Evolutionary conservation across 2,888 invertebrate genomes (phyloP).

Genomic region (Nowickia ferox): DNA sequence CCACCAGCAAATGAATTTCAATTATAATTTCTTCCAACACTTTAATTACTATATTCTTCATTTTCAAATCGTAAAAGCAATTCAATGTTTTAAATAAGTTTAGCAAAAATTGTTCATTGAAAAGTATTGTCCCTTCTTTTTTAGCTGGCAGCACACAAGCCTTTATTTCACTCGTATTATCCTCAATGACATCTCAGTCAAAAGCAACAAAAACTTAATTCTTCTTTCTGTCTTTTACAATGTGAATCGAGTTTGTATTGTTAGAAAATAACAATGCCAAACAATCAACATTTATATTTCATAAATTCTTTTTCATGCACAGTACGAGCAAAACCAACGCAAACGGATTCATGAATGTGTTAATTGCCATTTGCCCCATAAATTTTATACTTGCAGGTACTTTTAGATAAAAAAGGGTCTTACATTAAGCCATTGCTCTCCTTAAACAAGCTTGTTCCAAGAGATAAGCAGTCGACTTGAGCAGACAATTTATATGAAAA

Average conservation of each 20-base stretch:
- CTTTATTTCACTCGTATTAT: too few relatives aligned
- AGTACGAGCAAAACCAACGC: neutral
- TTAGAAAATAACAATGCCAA: neutral
- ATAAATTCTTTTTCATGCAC: slow-evolving; percentile 5
- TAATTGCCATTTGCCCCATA: slow-evolving; percentile 4
- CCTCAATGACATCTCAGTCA: neutral
- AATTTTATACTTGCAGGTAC: neutral
- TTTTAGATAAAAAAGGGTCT: neutral
- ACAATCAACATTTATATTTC: slow-evolving; percentile 23
- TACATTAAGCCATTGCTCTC: neutral
- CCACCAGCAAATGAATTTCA: too few relatives aligned
- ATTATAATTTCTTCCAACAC: too few relatives aligned
- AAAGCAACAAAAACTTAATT: neutral
- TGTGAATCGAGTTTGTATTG: slow-evolving; percentile 4
- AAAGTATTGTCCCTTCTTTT: too few relatives aligned
- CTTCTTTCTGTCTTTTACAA: neutral
- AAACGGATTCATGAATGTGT: neutral
- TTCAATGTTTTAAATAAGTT: too few relatives aligned
- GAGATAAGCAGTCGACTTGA: too few relatives aligned
- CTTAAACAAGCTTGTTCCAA: too few relatives aligned
- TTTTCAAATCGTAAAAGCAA: too few relatives aligned
- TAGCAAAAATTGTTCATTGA: too few relatives aligned
- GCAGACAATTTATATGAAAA: too few relatives aligned
- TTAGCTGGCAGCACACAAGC: too few relatives aligned
- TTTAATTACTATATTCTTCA: too few relatives aligned